Base-by-base conservation (phyloP, 2,888 invertebrate genomes). In the Halocaridina rubra region DNA sequence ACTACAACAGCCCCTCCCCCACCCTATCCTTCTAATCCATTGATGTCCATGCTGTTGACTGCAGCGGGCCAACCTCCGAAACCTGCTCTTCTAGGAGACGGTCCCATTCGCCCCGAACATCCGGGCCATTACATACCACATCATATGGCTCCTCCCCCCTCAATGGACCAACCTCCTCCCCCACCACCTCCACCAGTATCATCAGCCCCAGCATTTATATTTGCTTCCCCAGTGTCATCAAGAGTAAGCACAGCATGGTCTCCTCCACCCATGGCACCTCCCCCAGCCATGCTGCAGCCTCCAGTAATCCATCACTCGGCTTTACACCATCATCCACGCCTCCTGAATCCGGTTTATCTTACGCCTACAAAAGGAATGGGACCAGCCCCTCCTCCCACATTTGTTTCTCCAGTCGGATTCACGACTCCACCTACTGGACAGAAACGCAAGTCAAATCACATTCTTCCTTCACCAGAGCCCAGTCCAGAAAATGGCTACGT, bases 401-500 rank as follows among this genome's bases (percentile, higher is more conserved):
- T 89, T 87, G 59, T 89, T 57, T 32, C 67, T 77, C 27, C 77
- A 64, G 19, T 29, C n/a, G 64, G 67, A 8, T 79, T 81, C 10
- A 85, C 71, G 74, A 86, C 39, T 39, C 90, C 90, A 77, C 90
- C 90, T 7, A 89, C 90, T 81, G 91, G 91, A 8, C 91, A 91
- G 87, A 91, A 91, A 86, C 89, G 91, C 57, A 91, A 91, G 85
- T 90, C 90, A 72, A 90, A 89, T 79, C 91, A 91, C 84, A 90
- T 92, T 79, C 89, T 92, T 27, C 92, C 92, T 7, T 91, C 91
- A 1, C 92, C 92, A 32, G 92, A 92, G 89, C 90, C 91, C 32
- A 91, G 91, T 88, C 92, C 92, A 0, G 92, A 92, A 86, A 91
- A 91, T n/a, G 91, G 90, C 46, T 92, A 92, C 87, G 91, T 92